These are phyloP conservation scores for Periplaneta americana DNA, from an alignment of 1,140 invertebrate genomes.

Conservation along the genomic window DNA sequence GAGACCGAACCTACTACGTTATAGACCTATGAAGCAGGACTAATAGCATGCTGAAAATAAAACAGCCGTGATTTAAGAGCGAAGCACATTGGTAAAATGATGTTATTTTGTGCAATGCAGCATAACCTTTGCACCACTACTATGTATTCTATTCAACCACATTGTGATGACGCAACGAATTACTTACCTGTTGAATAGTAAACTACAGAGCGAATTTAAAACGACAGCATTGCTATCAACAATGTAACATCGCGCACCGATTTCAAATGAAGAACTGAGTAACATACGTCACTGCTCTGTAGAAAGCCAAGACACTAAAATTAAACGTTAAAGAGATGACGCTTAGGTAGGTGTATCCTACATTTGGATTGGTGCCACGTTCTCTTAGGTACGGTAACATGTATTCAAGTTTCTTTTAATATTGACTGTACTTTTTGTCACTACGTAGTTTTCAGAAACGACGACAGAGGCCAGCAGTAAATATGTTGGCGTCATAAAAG, in stretches of 20 bases:
- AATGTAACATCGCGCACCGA: neutral
- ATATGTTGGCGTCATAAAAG: neutral
- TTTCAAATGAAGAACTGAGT: neutral
- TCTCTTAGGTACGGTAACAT: neutral
- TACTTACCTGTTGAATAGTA: neutral
- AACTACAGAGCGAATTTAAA: neutral
- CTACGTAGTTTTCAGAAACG: neutral
- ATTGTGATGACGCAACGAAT: neutral
- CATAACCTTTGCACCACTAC: neutral
- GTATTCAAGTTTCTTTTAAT: neutral
- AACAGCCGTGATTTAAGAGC: neutral
- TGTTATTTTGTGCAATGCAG: neutral
- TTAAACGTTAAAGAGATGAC: neutral
- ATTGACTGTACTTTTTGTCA: neutral
- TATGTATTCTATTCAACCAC: neutral
- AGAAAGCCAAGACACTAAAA: neutral
- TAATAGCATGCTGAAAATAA: neutral
- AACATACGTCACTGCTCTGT: neutral
- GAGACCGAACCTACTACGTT: no score
- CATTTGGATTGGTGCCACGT: neutral
- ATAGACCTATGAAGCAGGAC: neutral
- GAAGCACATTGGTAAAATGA: neutral
- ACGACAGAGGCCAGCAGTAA: neutral
- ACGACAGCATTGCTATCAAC: no score
- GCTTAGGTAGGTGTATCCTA: neutral